Conservation (phyloP, 2,888 invertebrate genomes). For the Hirtodrosophila trivittata region DNA sequence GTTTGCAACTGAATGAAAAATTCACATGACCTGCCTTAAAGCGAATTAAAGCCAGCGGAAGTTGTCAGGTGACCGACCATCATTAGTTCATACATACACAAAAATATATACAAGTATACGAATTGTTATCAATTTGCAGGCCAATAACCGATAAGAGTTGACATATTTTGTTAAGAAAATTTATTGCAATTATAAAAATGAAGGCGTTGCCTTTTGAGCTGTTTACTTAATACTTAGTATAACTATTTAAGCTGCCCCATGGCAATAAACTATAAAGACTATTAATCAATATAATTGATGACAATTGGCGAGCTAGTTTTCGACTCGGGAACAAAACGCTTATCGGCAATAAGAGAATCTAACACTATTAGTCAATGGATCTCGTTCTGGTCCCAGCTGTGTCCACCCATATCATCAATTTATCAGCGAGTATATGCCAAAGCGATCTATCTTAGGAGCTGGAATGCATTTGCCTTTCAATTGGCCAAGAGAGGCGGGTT, state of each 20-base stretch:
- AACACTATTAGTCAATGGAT: conserved; percentile 78
- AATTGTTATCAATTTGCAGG: conserved; percentile 55
- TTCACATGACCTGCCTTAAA: conserved; percentile 44
- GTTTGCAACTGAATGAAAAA: background rate
- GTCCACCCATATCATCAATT: conserved; percentile 69
- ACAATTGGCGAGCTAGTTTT: conserved; percentile 66
- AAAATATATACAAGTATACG: background rate
- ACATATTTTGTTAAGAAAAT: conserved; percentile 26
- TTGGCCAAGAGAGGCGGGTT: conserved; percentile 16
- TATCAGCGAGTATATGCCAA: conserved; percentile 50
- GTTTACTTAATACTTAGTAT: conserved; percentile 18
- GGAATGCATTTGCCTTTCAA: conserved; percentile 65
- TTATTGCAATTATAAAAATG: conserved; percentile 28
- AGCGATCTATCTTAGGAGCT: conserved; percentile 53
- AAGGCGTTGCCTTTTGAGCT: conserved; percentile 31
- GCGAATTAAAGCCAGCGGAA: conserved; percentile 30
- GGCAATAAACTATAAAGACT: conserved; percentile 19
- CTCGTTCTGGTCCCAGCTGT: conserved; percentile 56
- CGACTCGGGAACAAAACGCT: conserved; percentile 71
- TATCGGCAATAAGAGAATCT: conserved; percentile 65
- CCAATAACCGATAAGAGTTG: conserved; percentile 66
- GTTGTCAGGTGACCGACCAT: conserved; percentile 54
- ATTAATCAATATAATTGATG: conserved; percentile 79
- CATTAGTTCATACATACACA: conserved; percentile 2
- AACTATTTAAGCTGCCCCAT: conserved; percentile 23